phyloP scores from a whole-genome alignment of 2,888 invertebrate species.

The Cylloceria caligata region DNA sequence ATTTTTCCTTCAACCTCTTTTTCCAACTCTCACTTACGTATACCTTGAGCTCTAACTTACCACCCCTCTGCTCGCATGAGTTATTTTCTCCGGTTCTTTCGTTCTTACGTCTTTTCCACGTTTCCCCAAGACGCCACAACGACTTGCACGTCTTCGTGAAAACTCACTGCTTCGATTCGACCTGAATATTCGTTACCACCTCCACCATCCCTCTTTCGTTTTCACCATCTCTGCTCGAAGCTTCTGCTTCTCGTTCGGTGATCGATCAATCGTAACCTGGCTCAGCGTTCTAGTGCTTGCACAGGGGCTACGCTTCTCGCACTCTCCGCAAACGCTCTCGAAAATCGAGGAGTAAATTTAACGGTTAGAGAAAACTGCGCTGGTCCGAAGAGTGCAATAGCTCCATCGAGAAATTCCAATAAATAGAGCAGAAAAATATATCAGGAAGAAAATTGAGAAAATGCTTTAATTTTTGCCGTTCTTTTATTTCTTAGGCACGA shows the following conservation, averaged over 20 bases:
- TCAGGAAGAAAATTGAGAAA: slow-evolving; percentile 10
- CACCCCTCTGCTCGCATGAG: slow-evolving; percentile 24
- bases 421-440: slow-evolving; percentile 27
- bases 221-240: slow-evolving; percentile 36
- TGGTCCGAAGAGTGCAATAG: background rate
- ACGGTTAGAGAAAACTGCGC: slow-evolving; percentile 19
- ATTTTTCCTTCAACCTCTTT: slow-evolving; percentile 35
- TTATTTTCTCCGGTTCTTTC: slow-evolving; percentile 23
- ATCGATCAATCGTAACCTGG: slow-evolving; percentile 66
- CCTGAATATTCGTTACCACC: slow-evolving; percentile 67
- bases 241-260: slow-evolving; percentile 48
- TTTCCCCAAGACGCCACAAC: slow-evolving; percentile 31
- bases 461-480: slow-evolving; percentile 7
- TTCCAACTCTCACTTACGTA: slow-evolving; percentile 30
- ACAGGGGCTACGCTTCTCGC: slow-evolving; percentile 49
- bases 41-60: slow-evolving; percentile 22
- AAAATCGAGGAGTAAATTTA: slow-evolving; percentile 40
- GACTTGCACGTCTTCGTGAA: slow-evolving; percentile 58
- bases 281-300: slow-evolving; percentile 62
- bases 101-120: slow-evolving; percentile 22
- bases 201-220: slow-evolving; percentile 45
- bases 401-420: slow-evolving; percentile 24
- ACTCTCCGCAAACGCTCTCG: slow-evolving; percentile 47
- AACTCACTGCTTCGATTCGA: slow-evolving; percentile 65
- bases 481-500: slow-evolving; percentile 1